phyloP scores from a whole-genome alignment of 2,113 vertebrate genomes.

The Osmerus eperlanus region DNA sequence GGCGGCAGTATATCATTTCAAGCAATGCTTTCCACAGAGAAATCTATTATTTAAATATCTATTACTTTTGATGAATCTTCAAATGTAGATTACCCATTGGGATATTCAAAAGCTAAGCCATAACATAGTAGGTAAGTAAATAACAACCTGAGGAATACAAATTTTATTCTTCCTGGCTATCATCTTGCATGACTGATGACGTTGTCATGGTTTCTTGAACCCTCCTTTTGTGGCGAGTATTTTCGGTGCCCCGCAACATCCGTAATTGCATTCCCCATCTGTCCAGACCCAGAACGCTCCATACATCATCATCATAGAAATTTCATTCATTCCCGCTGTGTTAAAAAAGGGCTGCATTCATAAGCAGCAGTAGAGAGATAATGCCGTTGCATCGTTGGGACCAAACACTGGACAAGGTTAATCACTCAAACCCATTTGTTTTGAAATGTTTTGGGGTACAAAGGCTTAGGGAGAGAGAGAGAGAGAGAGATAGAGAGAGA shows the following conservation, averaged over 20 bases:
- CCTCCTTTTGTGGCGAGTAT: slow-evolving; percentile 54
- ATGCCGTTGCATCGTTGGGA: slow-evolving; percentile 36
- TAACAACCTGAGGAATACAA: slow-evolving; percentile 20
- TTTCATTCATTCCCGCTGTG: slow-evolving; percentile 60
- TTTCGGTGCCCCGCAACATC: slow-evolving; percentile 52
- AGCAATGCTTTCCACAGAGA: not conserved
- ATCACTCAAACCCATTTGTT: slow-evolving; percentile 52
- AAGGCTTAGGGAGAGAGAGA: slow-evolving; percentile 27
- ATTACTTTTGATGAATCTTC: not conserved
- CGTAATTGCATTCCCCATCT: slow-evolving; percentile 68
- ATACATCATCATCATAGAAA: slow-evolving; percentile 68
- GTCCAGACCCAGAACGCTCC: slow-evolving; percentile 51
- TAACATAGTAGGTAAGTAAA: not conserved
- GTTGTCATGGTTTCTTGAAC: slow-evolving; percentile 56
- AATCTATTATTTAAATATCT: not conserved
- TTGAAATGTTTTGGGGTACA: slow-evolving; percentile 26
- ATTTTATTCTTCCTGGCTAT: slow-evolving; percentile 57
- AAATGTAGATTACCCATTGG: not conserved
- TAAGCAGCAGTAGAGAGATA: slow-evolving; percentile 54
- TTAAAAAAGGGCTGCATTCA: slow-evolving; percentile 42
- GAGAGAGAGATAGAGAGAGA: slow-evolving; percentile 17
- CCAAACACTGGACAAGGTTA: slow-evolving; percentile 46
- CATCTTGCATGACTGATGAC: slow-evolving; percentile 61
- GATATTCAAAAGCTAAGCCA: not conserved
- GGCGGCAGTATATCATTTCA: too few species aligned